Evolutionary conservation across 2,113 vertebrate species (phyloP), one percentile per base, ranked within the genome.

Genomic region (Chloropsis hardwickii): DNA sequence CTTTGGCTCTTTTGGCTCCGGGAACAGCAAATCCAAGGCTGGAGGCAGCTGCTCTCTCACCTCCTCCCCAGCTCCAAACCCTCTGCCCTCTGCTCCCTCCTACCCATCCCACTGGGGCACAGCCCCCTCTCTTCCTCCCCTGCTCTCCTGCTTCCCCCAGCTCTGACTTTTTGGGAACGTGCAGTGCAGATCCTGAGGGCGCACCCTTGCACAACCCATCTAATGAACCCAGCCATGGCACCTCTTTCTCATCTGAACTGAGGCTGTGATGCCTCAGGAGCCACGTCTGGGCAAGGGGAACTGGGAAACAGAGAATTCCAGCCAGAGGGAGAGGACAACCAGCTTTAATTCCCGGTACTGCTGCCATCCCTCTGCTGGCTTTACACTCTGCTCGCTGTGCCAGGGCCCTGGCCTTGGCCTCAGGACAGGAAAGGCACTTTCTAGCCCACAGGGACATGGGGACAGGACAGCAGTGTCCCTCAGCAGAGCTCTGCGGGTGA

Each of bases 351-450:
- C 35, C 18, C 3, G 2, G 50, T 66, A 42, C 31, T 28, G 22
- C 42, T 70, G 51, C 12, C 10, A 7, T 14, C 60, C 44, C 80
- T 73, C 71, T 39, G 50, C 42, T 64, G 65, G 56, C 47, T 86
- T 67, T 13, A 1, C 42, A 44, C 22, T 50, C 92, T 65, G 91
- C 77, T 58, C 33, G 0, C 67, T 10, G 51, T 67, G 72, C 50
- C 18, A 5, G 65, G 54, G 39, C 67, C 16, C 74, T 39, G 53
- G 33, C 23, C 54, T 29, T 4, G 1, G 45, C 88, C 84, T 90
- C 28, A 17, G 82, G 50, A 96, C 95, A 90, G 94, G 12, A 95
- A 85, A 92, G 56, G 82, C 84, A 25, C 35, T 87, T 67, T 65
- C 15, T 88, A 1, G 0, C 35, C 37, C 79, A 54, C 12, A 13